Conservation (phyloP, 2,113 vertebrate genomes). For the Myotis brandtii region DNA sequence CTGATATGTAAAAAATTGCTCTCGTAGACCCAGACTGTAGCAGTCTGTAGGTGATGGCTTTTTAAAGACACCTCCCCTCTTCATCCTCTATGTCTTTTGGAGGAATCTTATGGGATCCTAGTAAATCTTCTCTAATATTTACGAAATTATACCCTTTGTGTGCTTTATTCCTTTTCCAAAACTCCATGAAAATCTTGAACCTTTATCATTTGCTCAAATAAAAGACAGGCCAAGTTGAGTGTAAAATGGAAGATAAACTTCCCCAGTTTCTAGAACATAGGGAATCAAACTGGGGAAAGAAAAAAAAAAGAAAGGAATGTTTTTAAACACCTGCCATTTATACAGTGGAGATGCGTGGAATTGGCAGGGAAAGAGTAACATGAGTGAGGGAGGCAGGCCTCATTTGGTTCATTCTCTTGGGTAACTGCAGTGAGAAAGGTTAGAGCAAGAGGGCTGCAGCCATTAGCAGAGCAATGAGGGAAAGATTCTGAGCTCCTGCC, state of each 20-base stretch:
- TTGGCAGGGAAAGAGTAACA: neutral
- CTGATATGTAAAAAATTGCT: conserved; percentile 31
- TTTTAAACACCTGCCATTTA: neutral
- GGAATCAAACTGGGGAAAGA: neutral
- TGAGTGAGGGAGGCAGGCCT: neutral
- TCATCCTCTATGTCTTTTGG: neutral
- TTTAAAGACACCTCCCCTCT: neutral
- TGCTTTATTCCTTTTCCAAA: neutral
- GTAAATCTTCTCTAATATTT: neutral
- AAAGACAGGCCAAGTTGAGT: neutral
- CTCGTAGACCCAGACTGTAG: neutral
- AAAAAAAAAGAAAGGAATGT: neutral
- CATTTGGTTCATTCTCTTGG: neutral
- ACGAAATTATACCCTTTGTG: neutral
- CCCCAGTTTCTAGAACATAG: neutral
- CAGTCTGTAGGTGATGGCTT: neutral
- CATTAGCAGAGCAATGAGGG: neutral
- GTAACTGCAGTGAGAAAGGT: neutral
- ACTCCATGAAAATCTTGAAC: neutral
- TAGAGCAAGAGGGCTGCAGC: neutral
- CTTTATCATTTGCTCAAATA: neutral
- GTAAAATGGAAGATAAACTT: neutral
- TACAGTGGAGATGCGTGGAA: neutral
- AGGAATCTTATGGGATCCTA: neutral
- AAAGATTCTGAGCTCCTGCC: neutral